phyloP scores from a whole-genome alignment of 2,888 invertebrate genomes.

The Machimus rusticus region DNA sequence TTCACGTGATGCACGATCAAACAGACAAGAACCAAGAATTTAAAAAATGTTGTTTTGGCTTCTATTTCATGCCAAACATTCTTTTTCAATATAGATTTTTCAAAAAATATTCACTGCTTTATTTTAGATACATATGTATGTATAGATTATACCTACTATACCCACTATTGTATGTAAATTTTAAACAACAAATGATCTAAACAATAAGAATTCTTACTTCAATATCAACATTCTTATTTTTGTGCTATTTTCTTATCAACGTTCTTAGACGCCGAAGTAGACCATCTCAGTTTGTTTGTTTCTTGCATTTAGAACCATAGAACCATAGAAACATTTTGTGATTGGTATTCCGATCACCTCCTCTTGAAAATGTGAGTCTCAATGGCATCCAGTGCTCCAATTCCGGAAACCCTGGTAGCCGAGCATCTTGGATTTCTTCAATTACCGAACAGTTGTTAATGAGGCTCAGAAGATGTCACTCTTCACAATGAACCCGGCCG shows the following conservation, averaged over 20 bases:
- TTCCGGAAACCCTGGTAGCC: not conserved
- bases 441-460: not conserved
- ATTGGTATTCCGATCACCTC: not conserved
- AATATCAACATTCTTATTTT: not conserved
- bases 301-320: not conserved
- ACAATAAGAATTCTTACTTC: no score
- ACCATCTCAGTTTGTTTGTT: not conserved
- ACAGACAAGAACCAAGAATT: no score
- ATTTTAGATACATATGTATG: no score
- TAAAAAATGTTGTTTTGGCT: no score
- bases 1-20: no score
- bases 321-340: not conserved
- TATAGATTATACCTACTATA: no score
- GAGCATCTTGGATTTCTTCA: not conserved
- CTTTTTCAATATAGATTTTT: no score
- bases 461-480: not conserved
- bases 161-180: no score
- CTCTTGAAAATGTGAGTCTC: not conserved
- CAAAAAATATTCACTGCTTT: no score
- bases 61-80: no score
- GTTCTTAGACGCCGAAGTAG: not conserved
- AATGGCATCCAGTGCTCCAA: not conserved
- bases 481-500: slow-evolving; percentile 2
- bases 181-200: no score
- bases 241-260: not conserved